phyloP scores from a whole-genome alignment of 2,888 invertebrate species.

The Ischnura elegans region DNA sequence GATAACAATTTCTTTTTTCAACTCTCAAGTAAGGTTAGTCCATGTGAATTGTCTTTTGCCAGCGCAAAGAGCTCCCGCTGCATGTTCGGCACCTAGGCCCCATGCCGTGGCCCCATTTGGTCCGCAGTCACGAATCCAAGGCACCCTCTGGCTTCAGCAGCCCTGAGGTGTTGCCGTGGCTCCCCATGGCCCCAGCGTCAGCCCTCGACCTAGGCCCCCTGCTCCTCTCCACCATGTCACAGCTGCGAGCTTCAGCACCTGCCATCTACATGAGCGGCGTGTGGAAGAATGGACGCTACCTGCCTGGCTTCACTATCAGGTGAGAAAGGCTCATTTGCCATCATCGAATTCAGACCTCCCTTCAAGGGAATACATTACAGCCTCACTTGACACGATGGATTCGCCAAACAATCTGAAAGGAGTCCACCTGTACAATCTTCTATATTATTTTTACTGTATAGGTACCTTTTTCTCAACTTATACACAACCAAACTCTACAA shows the following conservation, averaged over 20 bases:
- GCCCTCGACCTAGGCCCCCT: slow-evolving; percentile 79
- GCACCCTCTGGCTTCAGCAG: slow-evolving; percentile 77
- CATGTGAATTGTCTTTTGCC: too few relatives aligned
- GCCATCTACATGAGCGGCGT: slow-evolving; percentile 87
- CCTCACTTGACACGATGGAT: too few relatives aligned
- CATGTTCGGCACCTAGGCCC: slow-evolving; percentile 85
- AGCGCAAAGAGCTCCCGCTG: slow-evolving; percentile 34
- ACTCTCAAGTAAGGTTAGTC: too few relatives aligned
- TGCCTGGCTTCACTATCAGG: slow-evolving; percentile 85
- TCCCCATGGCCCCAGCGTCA: slow-evolving; percentile 80
- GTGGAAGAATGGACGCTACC: slow-evolving; percentile 82
- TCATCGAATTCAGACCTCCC: too few relatives aligned
- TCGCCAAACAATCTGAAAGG: too few relatives aligned
- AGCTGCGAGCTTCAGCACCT: slow-evolving; percentile 83
- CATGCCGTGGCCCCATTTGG: slow-evolving; percentile 82
- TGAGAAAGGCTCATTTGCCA: slow-evolving; percentile 71
- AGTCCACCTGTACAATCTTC: too few relatives aligned
- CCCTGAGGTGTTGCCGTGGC: slow-evolving; percentile 83
- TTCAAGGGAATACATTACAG: too few relatives aligned
- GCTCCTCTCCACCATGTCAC: slow-evolving; percentile 81
- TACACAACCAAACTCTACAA: too few relatives aligned
- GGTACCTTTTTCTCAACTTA: too few relatives aligned
- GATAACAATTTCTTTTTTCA: too few relatives aligned
- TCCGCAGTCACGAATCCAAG: slow-evolving; percentile 72
- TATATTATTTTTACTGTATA: too few relatives aligned